phyloP scores from a whole-genome alignment of 2,113 vertebrate species.

The Oncorhynchus clarkii region DNA sequence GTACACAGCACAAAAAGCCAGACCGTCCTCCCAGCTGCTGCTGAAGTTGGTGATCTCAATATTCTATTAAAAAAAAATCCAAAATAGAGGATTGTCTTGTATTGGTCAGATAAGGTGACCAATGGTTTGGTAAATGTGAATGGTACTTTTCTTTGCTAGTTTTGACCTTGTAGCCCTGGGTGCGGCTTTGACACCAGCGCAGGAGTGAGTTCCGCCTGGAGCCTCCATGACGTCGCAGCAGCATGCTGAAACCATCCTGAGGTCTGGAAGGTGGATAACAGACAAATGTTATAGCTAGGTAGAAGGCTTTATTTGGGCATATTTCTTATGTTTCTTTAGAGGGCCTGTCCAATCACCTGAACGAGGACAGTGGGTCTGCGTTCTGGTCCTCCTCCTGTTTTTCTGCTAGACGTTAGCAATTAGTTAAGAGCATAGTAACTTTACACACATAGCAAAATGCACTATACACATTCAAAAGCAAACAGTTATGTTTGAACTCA shows the following conservation, averaged over 20 bases:
- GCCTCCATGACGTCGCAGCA: constrained; percentile 69
- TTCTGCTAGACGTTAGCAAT: constrained; percentile 46
- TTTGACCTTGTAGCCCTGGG: constrained; percentile 70
- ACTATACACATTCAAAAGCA: too few relatives aligned
- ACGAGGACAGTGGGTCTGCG: constrained; percentile 25
- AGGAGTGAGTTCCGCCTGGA: constrained; percentile 74
- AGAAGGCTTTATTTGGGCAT: background rate
- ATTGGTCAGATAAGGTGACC: background rate
- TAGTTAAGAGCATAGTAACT: constrained; percentile 3
- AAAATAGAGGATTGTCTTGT: background rate
- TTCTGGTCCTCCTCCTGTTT: constrained; percentile 61
- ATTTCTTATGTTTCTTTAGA: background rate
- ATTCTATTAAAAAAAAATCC: constrained; percentile 55
- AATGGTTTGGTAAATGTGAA: too few relatives aligned
- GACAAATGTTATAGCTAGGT: background rate
- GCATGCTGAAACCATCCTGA: constrained; percentile 64
- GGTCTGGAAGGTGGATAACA: constrained; percentile 41
- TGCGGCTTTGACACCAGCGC: constrained; percentile 71
- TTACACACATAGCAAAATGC: background rate
- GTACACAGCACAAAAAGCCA: constrained; percentile 74
- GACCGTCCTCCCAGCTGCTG: constrained; percentile 74
- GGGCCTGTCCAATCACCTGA: constrained; percentile 44
- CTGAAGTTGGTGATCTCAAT: constrained; percentile 78
- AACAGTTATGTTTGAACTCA: too few relatives aligned
- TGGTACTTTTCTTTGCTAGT: too few relatives aligned